phyloP scores from a whole-genome alignment of 2,888 invertebrate genomes.

The Agonopterix heracliana region DNA sequence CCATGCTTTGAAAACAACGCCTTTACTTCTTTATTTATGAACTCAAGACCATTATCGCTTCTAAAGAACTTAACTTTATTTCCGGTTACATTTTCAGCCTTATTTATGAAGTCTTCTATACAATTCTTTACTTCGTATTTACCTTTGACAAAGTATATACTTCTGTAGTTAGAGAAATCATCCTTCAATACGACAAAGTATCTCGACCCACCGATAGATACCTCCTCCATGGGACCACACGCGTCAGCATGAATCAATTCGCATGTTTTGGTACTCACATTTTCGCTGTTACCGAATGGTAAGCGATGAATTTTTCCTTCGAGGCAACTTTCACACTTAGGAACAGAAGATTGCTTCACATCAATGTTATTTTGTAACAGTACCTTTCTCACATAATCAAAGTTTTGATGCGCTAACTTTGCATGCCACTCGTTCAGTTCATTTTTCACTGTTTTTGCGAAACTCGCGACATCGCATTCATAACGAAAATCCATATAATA shows the following conservation, averaged over 20 bases:
- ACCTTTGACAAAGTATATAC: constrained; percentile 3
- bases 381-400: constrained; percentile 12
- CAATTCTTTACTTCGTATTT: constrained; percentile 1
- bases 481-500: constrained; percentile 6
- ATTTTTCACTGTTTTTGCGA: not conserved
- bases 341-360: not conserved
- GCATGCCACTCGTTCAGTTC: constrained; percentile 15
- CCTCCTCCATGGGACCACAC: constrained; percentile 4
- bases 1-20: constrained; percentile 9
- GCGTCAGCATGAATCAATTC: constrained; percentile 9
- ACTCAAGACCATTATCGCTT: constrained; percentile 15
- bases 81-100: not conserved
- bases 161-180: constrained; percentile 19
- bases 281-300: constrained; percentile 7
- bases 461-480: constrained; percentile 1
- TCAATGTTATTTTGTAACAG: constrained; percentile 5
- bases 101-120: not conserved
- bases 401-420: constrained; percentile 17
- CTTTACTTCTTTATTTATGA: constrained; percentile 12
- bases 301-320: constrained; percentile 13
- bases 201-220: constrained; percentile 16
- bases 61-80: constrained; percentile 7
- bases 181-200: constrained; percentile 23
- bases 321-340: constrained; percentile 1
- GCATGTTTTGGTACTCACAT: constrained; percentile 4